Conservation (phyloP, 53 echinoderm and acorn worm species). For the Pentamera pediparva region DNA sequence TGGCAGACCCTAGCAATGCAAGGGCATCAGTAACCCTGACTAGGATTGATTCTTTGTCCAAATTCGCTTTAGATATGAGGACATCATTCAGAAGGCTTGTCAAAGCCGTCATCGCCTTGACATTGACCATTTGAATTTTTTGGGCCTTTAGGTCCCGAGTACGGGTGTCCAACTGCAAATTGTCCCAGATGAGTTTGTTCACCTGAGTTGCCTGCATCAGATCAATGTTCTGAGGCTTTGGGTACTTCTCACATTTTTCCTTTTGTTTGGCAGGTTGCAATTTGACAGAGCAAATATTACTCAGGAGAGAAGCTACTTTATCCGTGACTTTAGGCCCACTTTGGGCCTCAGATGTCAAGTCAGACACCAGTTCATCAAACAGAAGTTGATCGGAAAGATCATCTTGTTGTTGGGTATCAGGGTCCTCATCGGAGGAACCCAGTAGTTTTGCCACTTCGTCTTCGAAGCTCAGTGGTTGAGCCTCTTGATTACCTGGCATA, state of each 20-base stretch:
- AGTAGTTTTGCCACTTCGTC: no score
- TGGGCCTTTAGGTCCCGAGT: not conserved
- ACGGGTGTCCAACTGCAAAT: not conserved
- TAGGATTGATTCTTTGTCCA: not conserved
- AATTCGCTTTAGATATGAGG: not conserved
- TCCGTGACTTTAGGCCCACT: not conserved
- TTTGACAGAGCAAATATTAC: not conserved
- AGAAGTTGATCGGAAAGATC: no score
- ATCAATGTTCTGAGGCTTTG: not conserved
- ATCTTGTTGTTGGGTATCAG: no score
- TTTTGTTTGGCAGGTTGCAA: not conserved
- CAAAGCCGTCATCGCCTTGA: slow-evolving; percentile 26
- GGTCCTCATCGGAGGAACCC: no score
- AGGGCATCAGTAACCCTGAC: slow-evolving; percentile 17
- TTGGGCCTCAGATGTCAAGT: not conserved
- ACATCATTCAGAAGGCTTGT: slow-evolving; percentile 18
- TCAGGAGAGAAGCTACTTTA: not conserved
- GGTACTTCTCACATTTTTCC: not conserved
- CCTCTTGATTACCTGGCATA: no score
- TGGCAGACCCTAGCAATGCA: slow-evolving; percentile 1
- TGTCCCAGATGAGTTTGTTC: slow-evolving; percentile 4
- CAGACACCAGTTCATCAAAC: not conserved
- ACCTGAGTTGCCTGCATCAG: not conserved
- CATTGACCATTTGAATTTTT: slow-evolving; percentile 9
- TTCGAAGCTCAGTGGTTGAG: no score